phyloP scores from a whole-genome alignment of 1,140 invertebrate species.

The Drosophila pectinifera region DNA sequence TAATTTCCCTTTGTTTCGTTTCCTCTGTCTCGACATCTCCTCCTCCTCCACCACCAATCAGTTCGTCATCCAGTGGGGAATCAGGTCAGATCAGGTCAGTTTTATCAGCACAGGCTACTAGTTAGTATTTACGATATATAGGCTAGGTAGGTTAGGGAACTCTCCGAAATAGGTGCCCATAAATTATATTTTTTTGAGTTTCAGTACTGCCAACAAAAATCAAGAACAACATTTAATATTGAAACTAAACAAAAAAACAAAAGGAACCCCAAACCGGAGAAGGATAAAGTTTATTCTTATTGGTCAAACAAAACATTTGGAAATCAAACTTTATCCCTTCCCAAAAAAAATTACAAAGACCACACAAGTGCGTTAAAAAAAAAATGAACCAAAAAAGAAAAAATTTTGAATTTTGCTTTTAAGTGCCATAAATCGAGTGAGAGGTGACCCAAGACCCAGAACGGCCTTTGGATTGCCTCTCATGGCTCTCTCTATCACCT shows the following conservation, averaged over 20 bases:
- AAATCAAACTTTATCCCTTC: conserved; percentile 17
- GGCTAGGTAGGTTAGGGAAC: conserved; percentile 24
- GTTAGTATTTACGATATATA: conserved; percentile 24
- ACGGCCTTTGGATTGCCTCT: background rate
- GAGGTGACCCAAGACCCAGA: conserved; percentile 29
- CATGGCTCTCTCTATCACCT: conserved; percentile 19
- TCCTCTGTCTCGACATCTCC: conserved; percentile 50
- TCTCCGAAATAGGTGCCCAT: background rate
- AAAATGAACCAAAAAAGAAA: conserved; percentile 30
- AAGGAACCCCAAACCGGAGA: background rate
- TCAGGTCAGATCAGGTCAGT: conserved; percentile 46
- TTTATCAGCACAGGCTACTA: conserved; percentile 19
- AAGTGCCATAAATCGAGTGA: conserved; percentile 53
- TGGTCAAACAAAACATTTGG: conserved; percentile 39
- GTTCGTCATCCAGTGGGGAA: conserved; percentile 60
- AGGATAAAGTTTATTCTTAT: conserved; percentile 51
- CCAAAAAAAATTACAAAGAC: conserved; percentile 27
- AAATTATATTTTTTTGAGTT: conserved; percentile 45
- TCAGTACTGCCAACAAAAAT: conserved; percentile 56
- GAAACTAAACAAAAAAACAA: conserved; percentile 13
- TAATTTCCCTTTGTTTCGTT: conserved; percentile 46
- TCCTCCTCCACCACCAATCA: conserved; percentile 44
- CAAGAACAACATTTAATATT: conserved; percentile 25
- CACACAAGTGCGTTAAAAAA: conserved; percentile 80
- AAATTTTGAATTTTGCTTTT: conserved; percentile 82